Conservation (phyloP, 2,113 vertebrate genomes). For the Calyptommatus sinebrachiatus region DNA sequence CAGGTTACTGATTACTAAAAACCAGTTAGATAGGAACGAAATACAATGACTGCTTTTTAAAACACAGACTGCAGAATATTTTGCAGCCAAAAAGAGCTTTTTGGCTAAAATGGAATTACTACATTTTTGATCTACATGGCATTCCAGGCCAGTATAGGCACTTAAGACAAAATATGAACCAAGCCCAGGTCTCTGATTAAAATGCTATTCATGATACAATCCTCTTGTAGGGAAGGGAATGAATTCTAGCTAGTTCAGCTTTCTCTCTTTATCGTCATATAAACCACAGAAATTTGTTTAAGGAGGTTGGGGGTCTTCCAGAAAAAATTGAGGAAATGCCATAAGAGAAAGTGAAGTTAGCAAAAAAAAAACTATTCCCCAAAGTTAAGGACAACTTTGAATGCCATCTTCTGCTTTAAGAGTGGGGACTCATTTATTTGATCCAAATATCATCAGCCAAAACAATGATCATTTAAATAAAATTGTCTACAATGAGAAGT, state of each 20-base stretch:
- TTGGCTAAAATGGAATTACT: no score
- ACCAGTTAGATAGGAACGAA: no score
- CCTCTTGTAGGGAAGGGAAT: neutral
- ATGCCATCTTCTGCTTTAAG: neutral
- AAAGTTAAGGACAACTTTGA: neutral
- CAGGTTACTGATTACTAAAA: no score
- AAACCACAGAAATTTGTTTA: neutral
- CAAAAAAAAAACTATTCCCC: neutral
- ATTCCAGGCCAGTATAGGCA: no score
- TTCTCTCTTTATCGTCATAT: neutral
- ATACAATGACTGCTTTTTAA: no score
- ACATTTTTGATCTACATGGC: no score
- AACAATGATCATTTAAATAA: neutral
- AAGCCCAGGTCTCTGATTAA: neutral
- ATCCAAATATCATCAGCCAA: neutral
- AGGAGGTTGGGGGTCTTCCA: neutral
- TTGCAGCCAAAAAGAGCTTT: no score
- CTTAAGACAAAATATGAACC: no score
- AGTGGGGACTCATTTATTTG: neutral
- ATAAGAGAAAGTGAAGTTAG: neutral
- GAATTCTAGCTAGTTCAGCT: neutral
- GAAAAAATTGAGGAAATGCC: neutral
- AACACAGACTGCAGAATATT: no score
- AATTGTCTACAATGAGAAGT: neutral
- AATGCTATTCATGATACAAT: neutral